A percentile compares a stretch with the other conserved stretches of the same genome.
phyloP scores from a whole-genome alignment of 2,797 vertebrate genomes.

The Oceanodroma leucorhoa region DNA sequence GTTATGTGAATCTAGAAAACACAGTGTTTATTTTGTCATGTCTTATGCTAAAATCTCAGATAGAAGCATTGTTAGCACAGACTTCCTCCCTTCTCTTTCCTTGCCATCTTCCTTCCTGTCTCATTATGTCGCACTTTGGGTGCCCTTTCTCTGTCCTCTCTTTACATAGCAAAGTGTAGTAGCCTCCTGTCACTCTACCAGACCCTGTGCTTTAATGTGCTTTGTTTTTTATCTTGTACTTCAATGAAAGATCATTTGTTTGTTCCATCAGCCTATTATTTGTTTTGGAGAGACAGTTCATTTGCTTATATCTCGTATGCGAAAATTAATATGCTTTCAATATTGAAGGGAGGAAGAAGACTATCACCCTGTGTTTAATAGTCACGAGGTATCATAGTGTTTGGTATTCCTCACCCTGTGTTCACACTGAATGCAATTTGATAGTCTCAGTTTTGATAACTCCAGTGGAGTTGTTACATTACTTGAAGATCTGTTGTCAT shows the following conservation, averaged over 20 bases:
- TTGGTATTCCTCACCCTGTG: conserved; percentile 5
- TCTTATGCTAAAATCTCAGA: background rate
- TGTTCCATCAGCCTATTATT: background rate
- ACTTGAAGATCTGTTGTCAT: conserved; percentile 14
- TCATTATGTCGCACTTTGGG: background rate
- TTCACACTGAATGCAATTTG: conserved; percentile 25
- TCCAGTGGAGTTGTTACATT: conserved; percentile 51
- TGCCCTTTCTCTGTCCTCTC: conserved; percentile 26
- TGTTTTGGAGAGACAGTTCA: background rate
- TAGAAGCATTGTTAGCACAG: conserved; percentile 7
- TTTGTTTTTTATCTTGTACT: conserved; percentile 6
- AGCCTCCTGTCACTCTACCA: background rate
- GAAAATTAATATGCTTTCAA: background rate
- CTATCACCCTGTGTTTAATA: background rate
- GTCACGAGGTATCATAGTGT: background rate
- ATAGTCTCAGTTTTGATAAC: conserved; percentile 31
- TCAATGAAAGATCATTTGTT: background rate
- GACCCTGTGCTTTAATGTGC: background rate
- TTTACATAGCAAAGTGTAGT: background rate
- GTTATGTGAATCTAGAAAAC: background rate
- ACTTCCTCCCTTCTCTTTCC: conserved; percentile 45
- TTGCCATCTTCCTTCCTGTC: conserved; percentile 50
- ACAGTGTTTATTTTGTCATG: background rate
- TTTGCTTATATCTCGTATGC: background rate
- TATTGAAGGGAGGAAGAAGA: background rate